phyloP scores from a whole-genome alignment of 1,140 invertebrate species.

The Drosophila ohnishii region DNA sequence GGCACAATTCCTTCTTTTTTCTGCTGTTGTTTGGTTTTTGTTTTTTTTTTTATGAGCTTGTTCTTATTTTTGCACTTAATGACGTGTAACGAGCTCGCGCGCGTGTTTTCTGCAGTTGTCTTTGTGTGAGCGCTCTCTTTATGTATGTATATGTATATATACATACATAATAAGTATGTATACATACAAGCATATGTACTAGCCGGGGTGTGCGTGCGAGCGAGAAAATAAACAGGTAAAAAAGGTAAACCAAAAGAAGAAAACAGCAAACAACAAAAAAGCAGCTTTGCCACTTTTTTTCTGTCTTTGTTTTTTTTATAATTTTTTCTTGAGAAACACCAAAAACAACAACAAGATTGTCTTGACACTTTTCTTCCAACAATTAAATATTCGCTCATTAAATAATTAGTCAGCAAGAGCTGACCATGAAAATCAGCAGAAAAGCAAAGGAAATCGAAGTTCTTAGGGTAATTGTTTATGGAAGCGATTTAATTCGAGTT shows the following conservation, averaged over 20 bases:
- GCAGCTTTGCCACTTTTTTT: conserved; percentile 74
- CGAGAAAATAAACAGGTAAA: conserved; percentile 74
- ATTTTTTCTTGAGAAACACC: conserved; percentile 19
- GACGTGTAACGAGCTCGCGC: conserved; percentile 71
- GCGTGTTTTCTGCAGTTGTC: conserved; percentile 58
- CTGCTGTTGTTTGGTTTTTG: neutral
- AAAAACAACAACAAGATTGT: conserved; percentile 41
- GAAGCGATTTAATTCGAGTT: conserved; percentile 8
- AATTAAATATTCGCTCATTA: conserved; percentile 37
- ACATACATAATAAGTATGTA: conserved; percentile 14
- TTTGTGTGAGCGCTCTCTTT: conserved; percentile 46
- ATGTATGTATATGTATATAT: conserved; percentile 10
- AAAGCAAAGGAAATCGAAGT: conserved; percentile 27
- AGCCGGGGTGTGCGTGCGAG: conserved; percentile 48
- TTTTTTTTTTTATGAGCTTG: conserved; percentile 62
- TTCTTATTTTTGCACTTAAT: conserved; percentile 80
- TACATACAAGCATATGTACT: conserved; percentile 39
- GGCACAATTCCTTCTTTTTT: conserved; percentile 45
- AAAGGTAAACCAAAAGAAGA: conserved; percentile 68
- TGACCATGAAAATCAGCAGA: conserved; percentile 58
- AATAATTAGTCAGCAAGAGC: conserved; percentile 58
- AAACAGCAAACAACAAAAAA: conserved; percentile 61
- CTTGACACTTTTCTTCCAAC: conserved; percentile 29
- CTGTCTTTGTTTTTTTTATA: conserved; percentile 33
- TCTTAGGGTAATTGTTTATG: conserved; percentile 15